phyloP scores from a whole-genome alignment of 2,113 vertebrate genomes.

The Mustelus asterias region DNA sequence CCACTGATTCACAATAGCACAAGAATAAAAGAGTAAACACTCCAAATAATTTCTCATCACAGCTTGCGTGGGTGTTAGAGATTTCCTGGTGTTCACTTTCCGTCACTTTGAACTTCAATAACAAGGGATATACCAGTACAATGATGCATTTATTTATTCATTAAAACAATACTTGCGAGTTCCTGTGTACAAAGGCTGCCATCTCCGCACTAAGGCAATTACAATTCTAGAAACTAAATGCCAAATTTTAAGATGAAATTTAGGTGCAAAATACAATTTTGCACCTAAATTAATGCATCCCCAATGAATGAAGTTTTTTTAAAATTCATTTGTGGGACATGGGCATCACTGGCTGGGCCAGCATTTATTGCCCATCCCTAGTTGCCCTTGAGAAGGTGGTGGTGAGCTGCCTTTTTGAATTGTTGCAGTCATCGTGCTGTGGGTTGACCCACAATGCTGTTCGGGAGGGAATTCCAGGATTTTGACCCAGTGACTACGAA shows the following conservation, averaged over 20 bases:
- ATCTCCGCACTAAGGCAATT: background rate
- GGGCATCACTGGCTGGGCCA: no score
- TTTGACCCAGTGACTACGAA: no score
- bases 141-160: background rate
- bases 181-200: background rate
- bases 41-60: background rate
- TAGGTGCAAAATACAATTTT: background rate
- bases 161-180: background rate
- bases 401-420: no score
- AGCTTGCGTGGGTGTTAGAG: background rate
- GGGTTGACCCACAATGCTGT: no score
- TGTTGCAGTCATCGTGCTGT: no score
- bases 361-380: no score
- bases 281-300: background rate
- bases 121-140: background rate
- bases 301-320: background rate
- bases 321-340: no score
- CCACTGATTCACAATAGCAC: background rate
- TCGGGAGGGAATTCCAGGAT: no score
- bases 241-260: background rate
- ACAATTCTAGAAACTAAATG: background rate
- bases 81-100: slow-evolving; percentile 16
- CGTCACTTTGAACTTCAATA: slow-evolving; percentile 8
- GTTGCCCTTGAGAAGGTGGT: no score
- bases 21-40: background rate